Base-by-base conservation (phyloP, 2,113 vertebrate genomes). In the Oxyura jamaicensis region DNA sequence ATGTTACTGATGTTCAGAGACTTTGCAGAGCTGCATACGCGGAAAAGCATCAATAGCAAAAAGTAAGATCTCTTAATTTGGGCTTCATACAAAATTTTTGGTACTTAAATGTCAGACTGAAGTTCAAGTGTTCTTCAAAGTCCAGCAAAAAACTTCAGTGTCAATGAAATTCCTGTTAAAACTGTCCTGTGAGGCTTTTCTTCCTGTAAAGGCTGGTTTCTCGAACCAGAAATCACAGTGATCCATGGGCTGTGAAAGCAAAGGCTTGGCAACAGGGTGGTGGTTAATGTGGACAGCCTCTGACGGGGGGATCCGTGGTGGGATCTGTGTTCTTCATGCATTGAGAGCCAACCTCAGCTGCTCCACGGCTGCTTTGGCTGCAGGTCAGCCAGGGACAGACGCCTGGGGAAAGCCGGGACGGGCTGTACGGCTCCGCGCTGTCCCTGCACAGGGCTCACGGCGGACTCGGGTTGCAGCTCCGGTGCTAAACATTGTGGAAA, bases 91-190 rank as follows among this genome's bases (percentile, higher is more conserved):
- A 33, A 83, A 91, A 83, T 95, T 96, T 97, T 95, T 72, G 83
- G 39, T 39, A 78, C 71, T 74, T 92, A 93, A 96, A 97, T 96
- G 89, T 95, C 90, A 93, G 83, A 83, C 71, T 92, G 79, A 95
- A 95, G 92, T 95, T 96, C 88, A 91, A 87, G 72, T 82, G 92
- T 91, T 97, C 73, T 86, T 95, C 83, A 88, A 68, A 95, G 59
- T 92, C 92, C 77, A 93, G 39, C 0, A n/a, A 94, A 80, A 55
- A 90, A 69, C 90, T 90, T 86, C 91, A 83, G 1, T 74, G 83
- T 68, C 93, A 91, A 88, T 76, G 58, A 91, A 91, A 88, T 91
- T 93, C 53, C 58, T 88, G 8, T 79, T 91, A 83, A 94, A 91
- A 75, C 48, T 31, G 20, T 63, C 77, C 68, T 76, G 48, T 85